Conservation (phyloP, 2,113 vertebrate species). For the Arothron firmamentum region DNA sequence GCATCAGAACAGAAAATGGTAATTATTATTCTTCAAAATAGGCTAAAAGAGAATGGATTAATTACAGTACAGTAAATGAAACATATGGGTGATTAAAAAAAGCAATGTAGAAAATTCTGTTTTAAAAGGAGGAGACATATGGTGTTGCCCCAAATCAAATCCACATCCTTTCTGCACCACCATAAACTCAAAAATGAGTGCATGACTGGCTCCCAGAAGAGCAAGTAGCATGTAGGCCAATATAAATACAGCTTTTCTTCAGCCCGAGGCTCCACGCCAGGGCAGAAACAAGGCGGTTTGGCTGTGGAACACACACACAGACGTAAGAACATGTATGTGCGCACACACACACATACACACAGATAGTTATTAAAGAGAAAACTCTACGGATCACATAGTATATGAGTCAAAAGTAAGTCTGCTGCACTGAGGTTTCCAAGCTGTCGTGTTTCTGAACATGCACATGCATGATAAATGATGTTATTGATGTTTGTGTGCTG, state of each 20-base stretch:
- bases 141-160: constrained; percentile 7
- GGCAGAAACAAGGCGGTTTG: constrained; percentile 22
- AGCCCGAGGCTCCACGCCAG: constrained; percentile 26
- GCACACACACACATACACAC: constrained; percentile 19
- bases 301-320: constrained; percentile 12
- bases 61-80: neutral
- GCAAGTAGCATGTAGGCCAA: constrained; percentile 42
- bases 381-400: too few relatives aligned
- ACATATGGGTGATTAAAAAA: constrained; percentile 9
- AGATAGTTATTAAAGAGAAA: too few relatives aligned
- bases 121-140: constrained; percentile 2
- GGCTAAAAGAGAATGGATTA: neutral
- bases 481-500: too few relatives aligned
- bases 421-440: too few relatives aligned
- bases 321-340: constrained; percentile 8
- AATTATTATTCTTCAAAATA: neutral
- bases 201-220: constrained; percentile 33
- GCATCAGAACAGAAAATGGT: too few relatives aligned
- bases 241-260: constrained; percentile 39
- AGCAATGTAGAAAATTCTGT: constrained; percentile 23
- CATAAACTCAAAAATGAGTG: constrained; percentile 24
- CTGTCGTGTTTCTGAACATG: too few relatives aligned
- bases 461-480: too few relatives aligned
- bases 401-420: too few relatives aligned
- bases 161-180: constrained; percentile 9